Evolutionary conservation across 2,797 vertebrate genomes (phyloP), one percentile per base, ranked within the genome.

Genomic region (Characodon lateralis): DNA sequence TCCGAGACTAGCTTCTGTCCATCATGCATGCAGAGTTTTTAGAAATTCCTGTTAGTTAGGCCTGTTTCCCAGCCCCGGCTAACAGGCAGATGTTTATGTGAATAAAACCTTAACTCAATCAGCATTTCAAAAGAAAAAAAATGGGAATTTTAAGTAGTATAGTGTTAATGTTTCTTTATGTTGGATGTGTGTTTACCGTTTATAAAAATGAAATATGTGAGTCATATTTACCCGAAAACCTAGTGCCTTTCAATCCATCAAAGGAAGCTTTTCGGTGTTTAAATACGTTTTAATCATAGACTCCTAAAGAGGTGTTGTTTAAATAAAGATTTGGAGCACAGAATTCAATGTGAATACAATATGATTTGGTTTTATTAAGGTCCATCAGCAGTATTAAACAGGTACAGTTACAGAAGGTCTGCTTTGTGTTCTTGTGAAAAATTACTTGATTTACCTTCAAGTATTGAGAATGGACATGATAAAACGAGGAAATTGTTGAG

Each of bases 171-270:
- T 86, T 86, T 78, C 72, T 55, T 71, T 50, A 74, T 39, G 55
- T 55, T 9, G 6, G 46, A 14, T 43, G 56, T 16, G 46, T 48
- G 71, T 85, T 81, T 53, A 76, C 71, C 71, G 73, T 77, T 41
- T 51, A 78, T 58, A 88, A 68, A 91, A 91, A 91, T 72, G 66
- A 83, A 91, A 91, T 90, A 73, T 72, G 16, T 85, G 46, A 89
- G 73, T 72, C 70, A 28, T 85, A 80, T 90, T 86, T 86, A 85
- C 74, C 87, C 76, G 51, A 79, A 78, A 78, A 84, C 48, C 41
- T 13, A 13, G 3, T 56, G 78, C 79, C 53, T 55, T 9, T 46
- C 74, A 71, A 51, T 83, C 20, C 79, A 79, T 78, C 72, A 83
- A 83, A 83, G 26, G 35, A 74, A 85, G 56, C 78, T 81, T 66